Percentiles rank a stretch among this genome's conserved stretches.
These are phyloP conservation scores for Tenthredo amoena DNA, from an alignment of 2,888 invertebrate species.

Conservation along the genomic window DNA sequence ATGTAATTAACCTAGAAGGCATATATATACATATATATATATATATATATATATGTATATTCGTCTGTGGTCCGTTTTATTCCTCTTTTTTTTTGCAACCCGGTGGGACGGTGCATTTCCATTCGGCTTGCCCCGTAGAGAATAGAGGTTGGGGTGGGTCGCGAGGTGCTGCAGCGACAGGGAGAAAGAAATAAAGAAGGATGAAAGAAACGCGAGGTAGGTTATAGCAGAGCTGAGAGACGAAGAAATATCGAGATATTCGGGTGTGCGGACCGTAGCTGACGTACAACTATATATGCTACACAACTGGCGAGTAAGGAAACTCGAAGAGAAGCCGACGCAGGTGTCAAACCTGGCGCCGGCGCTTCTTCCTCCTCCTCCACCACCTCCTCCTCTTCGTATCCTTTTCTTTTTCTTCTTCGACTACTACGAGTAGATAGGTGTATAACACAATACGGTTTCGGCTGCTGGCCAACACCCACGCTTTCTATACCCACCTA, in stretches of 20 bases:
- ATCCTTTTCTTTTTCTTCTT: not conserved
- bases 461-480: too few relatives aligned
- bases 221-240: not conserved
- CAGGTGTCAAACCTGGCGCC: slow-evolving; percentile 52
- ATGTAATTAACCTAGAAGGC: not conserved
- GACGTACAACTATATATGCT: not conserved
- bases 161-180: not conserved
- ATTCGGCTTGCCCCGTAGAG: not conserved
- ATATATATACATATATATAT: not conserved
- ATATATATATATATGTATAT: too few relatives aligned
- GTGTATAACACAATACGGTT: too few relatives aligned
- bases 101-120: slow-evolving; percentile 4
- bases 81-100: not conserved
- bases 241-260: slow-evolving; percentile 14
- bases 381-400: not conserved
- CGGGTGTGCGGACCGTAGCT: not conserved
- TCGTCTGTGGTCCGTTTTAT: not conserved
- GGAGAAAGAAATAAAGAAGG: not conserved
- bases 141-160: slow-evolving; percentile 47
- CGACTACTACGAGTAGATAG: not conserved
- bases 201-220: not conserved
- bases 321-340: not conserved
- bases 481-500: too few relatives aligned
- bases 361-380: slow-evolving; percentile 28
- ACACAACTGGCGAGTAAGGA: not conserved